These are phyloP conservation scores for Meandrina meandrites DNA, from an alignment of 92 coral and sea anemone species.

Conservation along the genomic window DNA sequence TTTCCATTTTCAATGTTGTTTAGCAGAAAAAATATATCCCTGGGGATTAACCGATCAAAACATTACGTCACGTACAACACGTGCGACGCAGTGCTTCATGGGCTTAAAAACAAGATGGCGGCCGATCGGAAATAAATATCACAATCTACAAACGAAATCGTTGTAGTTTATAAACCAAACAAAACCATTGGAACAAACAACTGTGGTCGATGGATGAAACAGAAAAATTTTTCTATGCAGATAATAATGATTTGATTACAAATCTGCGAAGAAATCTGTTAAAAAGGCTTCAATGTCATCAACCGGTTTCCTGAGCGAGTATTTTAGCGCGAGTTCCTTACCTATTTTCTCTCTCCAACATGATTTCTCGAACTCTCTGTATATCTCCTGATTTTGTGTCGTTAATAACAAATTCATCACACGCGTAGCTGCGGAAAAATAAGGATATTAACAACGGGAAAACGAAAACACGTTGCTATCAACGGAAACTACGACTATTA, in stretches of 20 bases:
- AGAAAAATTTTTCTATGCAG: not conserved
- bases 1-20: not conserved
- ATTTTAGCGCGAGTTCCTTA: constrained; percentile 1
- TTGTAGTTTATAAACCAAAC: constrained; percentile 5
- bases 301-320: not conserved
- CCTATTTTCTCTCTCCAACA: constrained; percentile 83
- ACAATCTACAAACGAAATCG: not conserved
- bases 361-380: constrained; percentile 82
- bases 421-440: constrained; percentile 76
- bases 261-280: not conserved
- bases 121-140: constrained; percentile 3
- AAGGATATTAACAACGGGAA: not conserved
- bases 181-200: not conserved
- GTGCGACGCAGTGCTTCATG: constrained; percentile 27
- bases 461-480: not conserved
- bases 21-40: not conserved
- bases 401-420: constrained; percentile 95
- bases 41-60: not conserved
- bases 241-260: not conserved
- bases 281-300: not conserved
- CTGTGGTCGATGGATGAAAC: not conserved
- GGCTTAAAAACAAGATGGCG: constrained; percentile 46
- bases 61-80: constrained; percentile 17
- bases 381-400: constrained; percentile 91
- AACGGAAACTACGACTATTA: constrained; percentile 18